These are phyloP conservation scores for Stenoptilia bipunctidactyla DNA, from an alignment of 2,888 invertebrate genomes.

Conservation along the genomic window DNA sequence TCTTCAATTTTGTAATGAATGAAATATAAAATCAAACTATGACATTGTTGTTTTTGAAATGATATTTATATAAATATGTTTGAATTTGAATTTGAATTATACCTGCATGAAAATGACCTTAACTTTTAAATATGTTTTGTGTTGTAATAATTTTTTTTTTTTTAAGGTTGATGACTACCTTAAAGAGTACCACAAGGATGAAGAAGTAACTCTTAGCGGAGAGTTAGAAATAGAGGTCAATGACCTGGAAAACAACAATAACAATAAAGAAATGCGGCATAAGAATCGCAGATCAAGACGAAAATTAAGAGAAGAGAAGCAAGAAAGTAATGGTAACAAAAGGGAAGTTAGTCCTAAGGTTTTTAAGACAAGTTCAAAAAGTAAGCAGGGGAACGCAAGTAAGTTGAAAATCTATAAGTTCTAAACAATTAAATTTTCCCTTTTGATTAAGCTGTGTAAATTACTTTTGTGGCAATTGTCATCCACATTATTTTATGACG, in stretches of 20 bases:
- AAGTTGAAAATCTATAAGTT: no score
- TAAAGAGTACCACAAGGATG: constrained; percentile 64
- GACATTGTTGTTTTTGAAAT: no score
- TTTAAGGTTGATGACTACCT: constrained; percentile 61
- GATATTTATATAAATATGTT: no score
- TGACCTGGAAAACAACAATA: constrained; percentile 60
- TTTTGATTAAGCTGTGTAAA: no score
- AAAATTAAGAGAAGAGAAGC: constrained; percentile 51
- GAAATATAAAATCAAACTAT: background rate
- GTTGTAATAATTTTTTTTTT: background rate
- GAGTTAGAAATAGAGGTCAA: constrained; percentile 62
- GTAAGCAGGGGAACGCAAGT: constrained; percentile 48
- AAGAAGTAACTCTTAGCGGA: constrained; percentile 60
- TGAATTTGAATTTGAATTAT: no score
- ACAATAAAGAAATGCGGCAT: constrained; percentile 45
- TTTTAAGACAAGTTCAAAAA: constrained; percentile 45
- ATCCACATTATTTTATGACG: no score
- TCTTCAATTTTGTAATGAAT: background rate
- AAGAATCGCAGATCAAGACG: constrained; percentile 54
- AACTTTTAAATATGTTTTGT: no score
- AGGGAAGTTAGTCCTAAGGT: constrained; percentile 62
- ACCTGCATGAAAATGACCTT: no score
- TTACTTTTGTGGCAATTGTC: no score
- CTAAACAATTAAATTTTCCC: no score
- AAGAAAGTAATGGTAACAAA: constrained; percentile 43